Evolutionary conservation across 2,888 invertebrate genomes (phyloP).

Genomic region (Tipula confusa): DNA sequence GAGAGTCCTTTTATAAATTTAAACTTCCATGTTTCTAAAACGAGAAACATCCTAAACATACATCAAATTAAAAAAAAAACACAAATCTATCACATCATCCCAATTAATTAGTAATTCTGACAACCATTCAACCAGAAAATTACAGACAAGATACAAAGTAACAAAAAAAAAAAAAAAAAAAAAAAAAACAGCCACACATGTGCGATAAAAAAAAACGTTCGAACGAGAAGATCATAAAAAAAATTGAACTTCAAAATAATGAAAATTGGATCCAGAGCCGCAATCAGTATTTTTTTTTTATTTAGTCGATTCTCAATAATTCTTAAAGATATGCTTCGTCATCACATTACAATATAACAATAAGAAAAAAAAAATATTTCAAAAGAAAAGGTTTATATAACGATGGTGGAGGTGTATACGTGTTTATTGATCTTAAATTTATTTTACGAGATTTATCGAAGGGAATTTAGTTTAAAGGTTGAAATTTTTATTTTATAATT

Average conservation of each 20-base stretch:
- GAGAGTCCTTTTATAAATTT: too few species aligned
- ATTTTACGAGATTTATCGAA: conserved; percentile 4
- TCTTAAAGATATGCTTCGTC: background rate
- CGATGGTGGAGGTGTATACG: background rate
- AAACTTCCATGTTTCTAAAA: background rate
- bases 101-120: conserved; percentile 20
- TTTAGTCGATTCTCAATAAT: background rate
- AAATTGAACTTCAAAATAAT: background rate
- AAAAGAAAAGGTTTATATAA: background rate
- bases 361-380: background rate
- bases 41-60: background rate
- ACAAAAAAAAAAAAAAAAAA: too few species aligned
- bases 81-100: background rate
- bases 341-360: conserved; percentile 12
- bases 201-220: background rate
- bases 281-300: background rate
- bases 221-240: background rate
- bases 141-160: background rate
- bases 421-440: conserved; percentile 15
- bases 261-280: background rate
- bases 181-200: background rate
- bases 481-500: background rate
- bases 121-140: background rate
- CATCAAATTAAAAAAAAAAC: background rate
- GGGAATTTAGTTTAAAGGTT: background rate